Evolutionary conservation across 2,888 invertebrate species (phyloP).

Genomic region (Magallana nippona): DNA sequence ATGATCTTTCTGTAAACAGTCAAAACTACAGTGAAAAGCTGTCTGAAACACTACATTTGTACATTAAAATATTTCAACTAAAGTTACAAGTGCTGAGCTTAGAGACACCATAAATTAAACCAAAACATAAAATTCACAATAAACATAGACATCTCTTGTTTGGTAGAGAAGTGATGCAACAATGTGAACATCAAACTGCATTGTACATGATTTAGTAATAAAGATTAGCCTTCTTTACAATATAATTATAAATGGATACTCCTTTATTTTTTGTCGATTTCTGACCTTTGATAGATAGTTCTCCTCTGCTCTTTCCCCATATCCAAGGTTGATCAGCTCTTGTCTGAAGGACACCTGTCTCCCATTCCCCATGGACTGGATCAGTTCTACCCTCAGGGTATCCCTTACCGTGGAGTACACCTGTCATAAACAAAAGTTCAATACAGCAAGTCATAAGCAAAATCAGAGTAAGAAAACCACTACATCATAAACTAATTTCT

Average conservation of each 20-base stretch:
- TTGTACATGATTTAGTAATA: too few relatives aligned
- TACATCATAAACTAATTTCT: not conserved
- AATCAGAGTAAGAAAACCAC: not conserved
- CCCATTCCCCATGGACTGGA: conserved; percentile 65
- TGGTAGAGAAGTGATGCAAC: too few relatives aligned
- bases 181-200: too few relatives aligned
- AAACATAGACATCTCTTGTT: too few relatives aligned
- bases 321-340: conserved; percentile 84
- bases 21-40: not conserved
- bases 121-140: too few relatives aligned
- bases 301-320: conserved; percentile 87
- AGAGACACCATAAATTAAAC: too few relatives aligned
- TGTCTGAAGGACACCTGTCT: conserved; percentile 83
- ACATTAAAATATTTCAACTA: not conserved
- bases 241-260: too few relatives aligned
- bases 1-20: conserved; percentile 24
- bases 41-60: not conserved
- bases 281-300: conserved; percentile 86
- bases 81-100: too few relatives aligned
- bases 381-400: conserved; percentile 86
- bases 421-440: conserved; percentile 68
- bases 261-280: not conserved
- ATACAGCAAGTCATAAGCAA: not conserved
- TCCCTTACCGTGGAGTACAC: conserved; percentile 90
- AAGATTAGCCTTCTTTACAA: too few relatives aligned